Conservation (phyloP, 2,888 invertebrate species). For the Coleophora flavipennella region DNA sequence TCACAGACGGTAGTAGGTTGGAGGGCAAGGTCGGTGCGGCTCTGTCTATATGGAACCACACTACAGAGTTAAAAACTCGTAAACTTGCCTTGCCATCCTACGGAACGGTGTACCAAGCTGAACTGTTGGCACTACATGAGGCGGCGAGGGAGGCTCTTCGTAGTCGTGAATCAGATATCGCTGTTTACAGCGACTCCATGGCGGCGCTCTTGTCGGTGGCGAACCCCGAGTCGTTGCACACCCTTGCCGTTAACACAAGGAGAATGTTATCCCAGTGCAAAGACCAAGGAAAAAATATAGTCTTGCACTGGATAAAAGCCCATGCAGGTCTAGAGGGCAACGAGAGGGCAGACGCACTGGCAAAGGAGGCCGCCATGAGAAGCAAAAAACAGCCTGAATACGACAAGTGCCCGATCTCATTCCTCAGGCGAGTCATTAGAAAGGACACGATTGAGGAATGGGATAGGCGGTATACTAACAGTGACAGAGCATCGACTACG, state of each 20-base stretch:
- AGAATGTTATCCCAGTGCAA: not conserved
- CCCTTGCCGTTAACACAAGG: slow-evolving; percentile 6
- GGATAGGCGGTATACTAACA: no score
- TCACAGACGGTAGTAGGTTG: not conserved
- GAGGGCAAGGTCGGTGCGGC: slow-evolving; percentile 2
- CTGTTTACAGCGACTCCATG: no score
- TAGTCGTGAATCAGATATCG: no score
- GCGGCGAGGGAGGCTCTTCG: no score
- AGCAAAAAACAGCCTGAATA: not conserved
- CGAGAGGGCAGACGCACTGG: not conserved
- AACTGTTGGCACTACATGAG: no score
- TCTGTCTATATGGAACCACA: slow-evolving; percentile 3
- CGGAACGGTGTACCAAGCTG: slow-evolving; percentile 6
- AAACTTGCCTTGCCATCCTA: slow-evolving; percentile 6
- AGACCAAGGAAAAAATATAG: no score
- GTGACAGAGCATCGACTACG: no score
- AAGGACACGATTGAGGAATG: no score
- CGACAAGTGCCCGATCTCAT: not conserved
- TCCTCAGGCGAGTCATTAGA: no score
- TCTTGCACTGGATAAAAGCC: not conserved
- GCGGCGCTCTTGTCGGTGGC: no score
- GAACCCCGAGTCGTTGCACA: slow-evolving; percentile 4
- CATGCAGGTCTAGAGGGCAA: not conserved
- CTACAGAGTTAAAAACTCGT: slow-evolving; percentile 3
- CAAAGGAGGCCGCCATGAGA: not conserved